Base-by-base conservation (phyloP, 2,113 vertebrate species). In the Syngnathoides biaculeatus region DNA sequence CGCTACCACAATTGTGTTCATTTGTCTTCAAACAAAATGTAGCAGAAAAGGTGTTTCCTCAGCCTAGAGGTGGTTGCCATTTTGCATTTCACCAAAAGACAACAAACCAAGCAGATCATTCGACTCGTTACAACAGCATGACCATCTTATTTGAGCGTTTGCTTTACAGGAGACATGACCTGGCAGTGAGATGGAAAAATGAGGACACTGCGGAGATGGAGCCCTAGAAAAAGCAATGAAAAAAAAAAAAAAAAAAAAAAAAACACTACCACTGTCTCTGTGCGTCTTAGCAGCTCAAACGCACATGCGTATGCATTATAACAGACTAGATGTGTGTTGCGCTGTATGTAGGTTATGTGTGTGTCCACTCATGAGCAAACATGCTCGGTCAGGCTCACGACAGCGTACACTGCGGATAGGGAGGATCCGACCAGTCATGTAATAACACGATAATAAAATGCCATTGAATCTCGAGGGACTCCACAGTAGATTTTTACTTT, bases 201-300 rank as follows among this genome's bases (percentile, higher is more conserved):
- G 71, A 87, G 86, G 87, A 82, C 84, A 87, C 79, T 81, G 85
- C 84, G 82, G 86, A 84, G 80, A 79, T n/a, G 57, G 50, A 85
- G 86, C 65, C 65, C 79, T 79, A 82, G 87, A 88, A 80, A 75
- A 67, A 75, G 68, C 72, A 64, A 60, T 57, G 50, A 14, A 69
- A 76, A 59, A 78, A 43, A 62, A 59, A 75, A 64, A 70, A 66
- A 58, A 75, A 30, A 17, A 27, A 56, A 56, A 56, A 56, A 56
- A 15, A 14, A 2, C 2, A 2, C 1, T 59, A 15, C 8, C 64
- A 73, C 67, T 20, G 64, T 77, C 80, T 82, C 12, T 58, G 66
- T 75, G 80, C 72, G 77, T 86, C 77, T 79, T 78, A 11, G 20
- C 61, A 75, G 84, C 88, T 83, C 74, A 79, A 80, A 84, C 83